These are phyloP conservation scores for Glaucidium brasilianum DNA, from an alignment of 2,113 vertebrate genomes.

Conservation along the genomic window DNA sequence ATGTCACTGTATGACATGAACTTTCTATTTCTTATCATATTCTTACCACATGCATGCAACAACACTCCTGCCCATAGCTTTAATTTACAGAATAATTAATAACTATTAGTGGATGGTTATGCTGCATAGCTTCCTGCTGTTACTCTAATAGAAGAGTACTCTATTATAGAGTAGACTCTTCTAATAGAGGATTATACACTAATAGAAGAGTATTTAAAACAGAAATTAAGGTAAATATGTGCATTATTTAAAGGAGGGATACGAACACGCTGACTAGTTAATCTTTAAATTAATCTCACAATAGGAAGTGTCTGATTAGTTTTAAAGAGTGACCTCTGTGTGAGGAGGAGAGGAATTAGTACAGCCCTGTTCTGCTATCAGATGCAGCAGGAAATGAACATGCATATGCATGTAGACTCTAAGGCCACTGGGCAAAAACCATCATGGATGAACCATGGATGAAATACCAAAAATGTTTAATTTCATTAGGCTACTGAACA, in stretches of 20 bases:
- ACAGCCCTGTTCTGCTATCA: not conserved
- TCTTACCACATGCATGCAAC: not conserved
- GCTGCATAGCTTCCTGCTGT: not conserved
- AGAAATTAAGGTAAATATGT: not conserved
- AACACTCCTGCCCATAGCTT: not conserved
- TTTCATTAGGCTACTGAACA: not conserved
- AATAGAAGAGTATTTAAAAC: not conserved
- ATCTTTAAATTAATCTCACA: not conserved
- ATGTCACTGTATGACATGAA: not conserved
- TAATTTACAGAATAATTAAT: not conserved
- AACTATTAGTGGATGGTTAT: not conserved
- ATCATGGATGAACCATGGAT: not conserved
- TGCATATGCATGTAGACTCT: accelerated
- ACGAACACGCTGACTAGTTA: not conserved
- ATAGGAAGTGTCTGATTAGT: not conserved
- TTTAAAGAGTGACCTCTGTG: not conserved
- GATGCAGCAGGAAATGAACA: not conserved
- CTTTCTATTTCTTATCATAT: not conserved
- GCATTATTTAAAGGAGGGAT: not conserved
- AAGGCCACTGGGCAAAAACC: not conserved
- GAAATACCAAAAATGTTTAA: not conserved
- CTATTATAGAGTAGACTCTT: not conserved
- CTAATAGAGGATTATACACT: not conserved
- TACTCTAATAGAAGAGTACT: not conserved
- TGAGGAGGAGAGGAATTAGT: not conserved